Evolutionary conservation across 2,797 vertebrate species (phyloP), one percentile per base, ranked within the genome.

Genomic region (Enteromius treurensis): DNA sequence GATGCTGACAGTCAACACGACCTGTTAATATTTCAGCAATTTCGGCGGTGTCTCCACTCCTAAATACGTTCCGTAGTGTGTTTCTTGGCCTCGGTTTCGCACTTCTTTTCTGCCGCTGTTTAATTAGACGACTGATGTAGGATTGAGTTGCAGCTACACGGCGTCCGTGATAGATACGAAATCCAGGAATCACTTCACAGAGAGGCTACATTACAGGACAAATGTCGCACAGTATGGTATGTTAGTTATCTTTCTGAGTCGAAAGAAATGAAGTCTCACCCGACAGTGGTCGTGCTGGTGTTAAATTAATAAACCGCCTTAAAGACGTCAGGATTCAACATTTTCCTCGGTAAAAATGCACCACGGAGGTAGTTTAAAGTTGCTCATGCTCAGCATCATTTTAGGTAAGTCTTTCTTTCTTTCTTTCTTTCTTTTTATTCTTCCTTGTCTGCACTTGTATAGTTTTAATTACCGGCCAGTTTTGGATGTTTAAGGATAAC

Each of bases 1-100:
- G 82, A 68, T 55, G 40, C 83, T 89, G 80, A 86, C 92, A 88
- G 91, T 92, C 90, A 90, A 91, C 90, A 86, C 84, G 58, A 47
- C n/a, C 8, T 14, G 80, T 95, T 65, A 94, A 96, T 95, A 91
- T 94, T 96, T 94, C 87, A 96, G 74, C 78, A 77, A 47, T 79
- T 55, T 82, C 68, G 84, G 89, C 82, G 55, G 79, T 88, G 89
- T 86, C 86, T 88, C 84, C 80, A 74, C 80, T 87, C 80, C 73
- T 68, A 92, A 93, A 94, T 93, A 92, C 91, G 81, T 90, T 91
- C 88, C 88, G 88, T 26, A 26, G 26, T 80, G 76, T 87, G 84
- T 91, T 93, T 92, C 92, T 88, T 90, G 86, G 90, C 90, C 90
- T 78, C 88, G 86, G 13, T 88, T 92, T 93, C 88, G 68, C 92